A percentile compares a stretch with the other conserved stretches of the same genome.
Conservation (phyloP, 1,140 invertebrate species). For the Drosophila paulistorum region DNA sequence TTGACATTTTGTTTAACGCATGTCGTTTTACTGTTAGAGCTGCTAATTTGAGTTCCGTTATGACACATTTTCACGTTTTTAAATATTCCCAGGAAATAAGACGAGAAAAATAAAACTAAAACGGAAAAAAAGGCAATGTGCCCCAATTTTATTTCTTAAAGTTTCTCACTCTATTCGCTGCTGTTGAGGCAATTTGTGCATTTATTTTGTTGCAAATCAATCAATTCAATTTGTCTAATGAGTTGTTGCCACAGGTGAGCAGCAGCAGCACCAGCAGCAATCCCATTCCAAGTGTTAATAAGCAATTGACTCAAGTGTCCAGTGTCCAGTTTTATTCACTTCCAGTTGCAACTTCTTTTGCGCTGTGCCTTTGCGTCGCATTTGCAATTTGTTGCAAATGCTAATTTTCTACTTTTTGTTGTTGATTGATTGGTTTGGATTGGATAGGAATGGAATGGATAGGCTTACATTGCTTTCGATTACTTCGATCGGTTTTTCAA, state of each 20-base stretch:
- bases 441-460: constrained; percentile 15
- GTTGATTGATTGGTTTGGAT: constrained; percentile 49
- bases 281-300: constrained; percentile 66
- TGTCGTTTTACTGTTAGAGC: constrained; percentile 69
- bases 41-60: constrained; percentile 68
- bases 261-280: constrained; percentile 25
- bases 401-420: constrained; percentile 42
- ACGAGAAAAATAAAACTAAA: constrained; percentile 43
- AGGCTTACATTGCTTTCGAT: background rate
- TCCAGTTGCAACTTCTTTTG: constrained; percentile 23
- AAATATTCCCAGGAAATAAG: constrained; percentile 65
- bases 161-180: constrained; percentile 28
- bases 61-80: constrained; percentile 72
- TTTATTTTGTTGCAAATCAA: constrained; percentile 72
- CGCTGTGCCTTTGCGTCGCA: constrained; percentile 38
- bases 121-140: constrained; percentile 26
- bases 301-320: constrained; percentile 63
- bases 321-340: constrained; percentile 20
- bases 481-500: background rate
- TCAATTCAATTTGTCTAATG: constrained; percentile 82
- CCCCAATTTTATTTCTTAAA: constrained; percentile 42
- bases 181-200: constrained; percentile 54
- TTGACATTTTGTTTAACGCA: constrained; percentile 76
- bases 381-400: constrained; percentile 70
- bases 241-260: constrained; percentile 74